phyloP scores from a whole-genome alignment of 1,140 invertebrate genomes.

The Leguminivora glycinivorella region DNA sequence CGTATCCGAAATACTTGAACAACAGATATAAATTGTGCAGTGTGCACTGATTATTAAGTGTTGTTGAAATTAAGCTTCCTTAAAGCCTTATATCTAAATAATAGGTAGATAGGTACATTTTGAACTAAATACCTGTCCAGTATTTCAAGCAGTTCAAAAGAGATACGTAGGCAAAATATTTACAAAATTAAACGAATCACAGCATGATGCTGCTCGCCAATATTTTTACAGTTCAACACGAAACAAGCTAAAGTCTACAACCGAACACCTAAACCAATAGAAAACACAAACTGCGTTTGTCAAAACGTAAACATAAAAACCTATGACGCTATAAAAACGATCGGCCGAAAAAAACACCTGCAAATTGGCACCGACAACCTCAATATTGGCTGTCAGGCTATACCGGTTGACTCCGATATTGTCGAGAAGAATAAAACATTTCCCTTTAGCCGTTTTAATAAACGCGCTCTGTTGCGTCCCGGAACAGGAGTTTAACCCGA shows the following conservation, averaged over 20 bases:
- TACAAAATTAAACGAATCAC: no score
- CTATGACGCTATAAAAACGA: constrained; percentile 20
- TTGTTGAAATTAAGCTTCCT: no score
- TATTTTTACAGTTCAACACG: neutral
- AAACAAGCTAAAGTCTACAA: neutral
- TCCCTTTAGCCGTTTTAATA: constrained; percentile 30
- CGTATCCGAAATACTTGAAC: no score
- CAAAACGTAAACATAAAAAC: constrained; percentile 25
- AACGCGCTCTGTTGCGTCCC: constrained; percentile 23
- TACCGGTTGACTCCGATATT: constrained; percentile 14
- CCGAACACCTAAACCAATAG: neutral
- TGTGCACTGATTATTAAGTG: no score
- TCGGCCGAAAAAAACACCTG: constrained; percentile 22
- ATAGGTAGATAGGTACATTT: no score
- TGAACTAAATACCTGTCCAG: no score
- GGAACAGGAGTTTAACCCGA: constrained; percentile 17
- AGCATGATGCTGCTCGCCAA: no score
- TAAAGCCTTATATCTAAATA: no score
- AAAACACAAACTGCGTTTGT: constrained; percentile 10
- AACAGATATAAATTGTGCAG: no score
- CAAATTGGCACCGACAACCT: constrained; percentile 5
- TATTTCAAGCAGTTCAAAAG: no score
- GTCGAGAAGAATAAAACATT: constrained; percentile 29
- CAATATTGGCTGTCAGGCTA: constrained; percentile 28
- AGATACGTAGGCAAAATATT: no score